Base-by-base conservation (phyloP, 92 coral and sea anemone species). In the Epizoanthus illoricatus region DNA sequence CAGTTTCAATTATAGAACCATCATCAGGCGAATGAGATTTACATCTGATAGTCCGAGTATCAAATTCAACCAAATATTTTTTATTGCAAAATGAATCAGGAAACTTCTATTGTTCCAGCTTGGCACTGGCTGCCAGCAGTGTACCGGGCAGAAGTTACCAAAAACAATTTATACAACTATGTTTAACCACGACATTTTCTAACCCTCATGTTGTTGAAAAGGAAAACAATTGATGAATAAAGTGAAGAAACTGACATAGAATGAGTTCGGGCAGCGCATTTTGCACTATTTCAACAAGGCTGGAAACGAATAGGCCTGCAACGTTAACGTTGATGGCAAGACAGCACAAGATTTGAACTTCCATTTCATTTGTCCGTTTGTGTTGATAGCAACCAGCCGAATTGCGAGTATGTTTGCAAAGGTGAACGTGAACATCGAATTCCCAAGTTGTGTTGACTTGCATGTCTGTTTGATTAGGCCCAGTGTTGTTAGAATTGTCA, bases 121-220 rank as follows among this genome's bases (percentile, higher is more conserved):
- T 62, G 82, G 42, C 82, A 63, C 82, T 78, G 82, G 82, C 18
- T 63, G 82, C 49, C 71, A 78, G 71, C 66, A 54, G 82, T 42
- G 71, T 78, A 70, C 71, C 28, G 71, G 67, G 82, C 82, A 78
- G 82, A 78, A 63, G 28, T 76, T 72, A 47, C 76, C 76, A 39
- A 68, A 23, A 68, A 1, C 73, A 4, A 36, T 9, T 5, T 19
- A 0, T 68, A 24, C 73, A 33, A 28, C 3, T 19, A 39, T n/a
- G 75, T 12, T 24, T 12, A 65, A 65, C 8, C 70, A 10, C 39
- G 36, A 5, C 13, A 9, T 64, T 8, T 23, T 24, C 66, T 9
- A 33, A 11, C 69, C 39, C 13, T 15, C 0, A 17, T 15, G 39
- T 33, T 65, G 1, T 24, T 65, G 70, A 33, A 65, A 28, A 65